These are phyloP conservation scores for Notamacropus eugenii DNA, from an alignment of 2,797 vertebrate species.

Conservation along the genomic window DNA sequence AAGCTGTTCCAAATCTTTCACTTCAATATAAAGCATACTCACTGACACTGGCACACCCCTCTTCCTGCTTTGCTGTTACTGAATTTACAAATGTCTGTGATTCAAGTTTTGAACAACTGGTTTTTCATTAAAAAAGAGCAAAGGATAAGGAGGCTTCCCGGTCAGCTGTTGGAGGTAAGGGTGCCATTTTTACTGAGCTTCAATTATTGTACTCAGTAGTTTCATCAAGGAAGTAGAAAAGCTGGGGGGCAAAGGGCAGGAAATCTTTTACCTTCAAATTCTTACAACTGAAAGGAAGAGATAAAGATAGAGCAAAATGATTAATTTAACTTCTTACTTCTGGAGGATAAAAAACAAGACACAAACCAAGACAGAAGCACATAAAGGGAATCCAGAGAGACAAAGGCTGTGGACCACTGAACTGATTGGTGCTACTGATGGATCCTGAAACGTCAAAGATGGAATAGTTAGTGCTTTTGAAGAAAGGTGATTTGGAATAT, in stretches of 20 bases:
- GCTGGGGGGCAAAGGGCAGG: neutral
- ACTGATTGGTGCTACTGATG: neutral
- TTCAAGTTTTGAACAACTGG: neutral
- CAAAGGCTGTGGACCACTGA: neutral
- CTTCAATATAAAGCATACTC: neutral
- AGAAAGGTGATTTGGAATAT: neutral
- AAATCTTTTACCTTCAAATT: neutral
- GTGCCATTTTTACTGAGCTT: neutral
- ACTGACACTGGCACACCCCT: neutral
- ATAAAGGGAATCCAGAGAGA: neutral
- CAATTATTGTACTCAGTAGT: neutral
- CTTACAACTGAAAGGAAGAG: neutral
- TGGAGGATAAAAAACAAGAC: neutral
- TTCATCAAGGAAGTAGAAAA: neutral
- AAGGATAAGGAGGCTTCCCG: neutral
- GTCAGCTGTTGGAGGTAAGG: neutral
- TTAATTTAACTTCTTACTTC: neutral
- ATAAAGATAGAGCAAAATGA: neutral
- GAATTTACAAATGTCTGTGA: neutral
- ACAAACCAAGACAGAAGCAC: neutral
- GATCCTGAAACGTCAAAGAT: neutral
- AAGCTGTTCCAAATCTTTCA: conserved; percentile 49
- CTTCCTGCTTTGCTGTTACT: neutral
- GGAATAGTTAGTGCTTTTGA: neutral
- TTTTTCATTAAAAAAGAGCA: neutral